These are phyloP conservation scores for Euproctis similis DNA, from an alignment of 2,888 invertebrate genomes.

Conservation along the genomic window DNA sequence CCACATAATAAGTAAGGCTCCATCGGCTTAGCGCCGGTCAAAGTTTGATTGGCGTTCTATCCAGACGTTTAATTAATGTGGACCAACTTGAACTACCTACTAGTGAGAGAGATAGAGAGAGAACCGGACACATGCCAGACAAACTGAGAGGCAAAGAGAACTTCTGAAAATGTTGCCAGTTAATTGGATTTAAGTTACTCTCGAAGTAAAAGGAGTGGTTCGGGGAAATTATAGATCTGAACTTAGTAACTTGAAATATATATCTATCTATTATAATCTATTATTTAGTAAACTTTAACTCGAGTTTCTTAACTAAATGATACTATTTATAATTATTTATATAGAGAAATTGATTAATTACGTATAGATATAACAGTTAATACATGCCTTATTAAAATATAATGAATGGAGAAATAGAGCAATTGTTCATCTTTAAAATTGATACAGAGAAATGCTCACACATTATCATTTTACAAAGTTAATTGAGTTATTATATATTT, in stretches of 20 bases:
- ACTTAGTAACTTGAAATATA: conserved; percentile 39
- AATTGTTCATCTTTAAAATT: conserved; percentile 1
- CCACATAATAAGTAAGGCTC: conserved; percentile 69
- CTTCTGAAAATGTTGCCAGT: conserved; percentile 59
- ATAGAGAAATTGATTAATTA: conserved; percentile 17
- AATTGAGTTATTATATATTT: conserved; percentile 24
- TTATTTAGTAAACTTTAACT: conserved; percentile 33
- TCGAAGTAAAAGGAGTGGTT: conserved; percentile 45
- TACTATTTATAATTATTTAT: too few species aligned
- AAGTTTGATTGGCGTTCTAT: conserved; percentile 73
- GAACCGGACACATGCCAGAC: conserved; percentile 24
- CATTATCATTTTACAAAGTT: conserved; percentile 1
- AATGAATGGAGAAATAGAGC: neutral
- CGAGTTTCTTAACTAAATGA: conserved; percentile 26
- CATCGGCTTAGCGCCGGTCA: conserved; percentile 69
- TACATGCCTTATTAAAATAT: neutral
- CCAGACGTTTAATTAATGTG: conserved; percentile 70
- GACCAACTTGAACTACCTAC: conserved; percentile 48
- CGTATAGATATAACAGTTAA: conserved; percentile 6
- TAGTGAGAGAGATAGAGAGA: conserved; percentile 46
- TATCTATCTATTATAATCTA: too few species aligned
- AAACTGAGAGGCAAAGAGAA: conserved; percentile 39
- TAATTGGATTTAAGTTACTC: conserved; percentile 55
- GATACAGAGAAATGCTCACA: neutral
- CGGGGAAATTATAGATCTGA: conserved; percentile 45